Evolutionary conservation across 2,113 vertebrate species (phyloP).

Genomic region (Copsychus sechellarum): DNA sequence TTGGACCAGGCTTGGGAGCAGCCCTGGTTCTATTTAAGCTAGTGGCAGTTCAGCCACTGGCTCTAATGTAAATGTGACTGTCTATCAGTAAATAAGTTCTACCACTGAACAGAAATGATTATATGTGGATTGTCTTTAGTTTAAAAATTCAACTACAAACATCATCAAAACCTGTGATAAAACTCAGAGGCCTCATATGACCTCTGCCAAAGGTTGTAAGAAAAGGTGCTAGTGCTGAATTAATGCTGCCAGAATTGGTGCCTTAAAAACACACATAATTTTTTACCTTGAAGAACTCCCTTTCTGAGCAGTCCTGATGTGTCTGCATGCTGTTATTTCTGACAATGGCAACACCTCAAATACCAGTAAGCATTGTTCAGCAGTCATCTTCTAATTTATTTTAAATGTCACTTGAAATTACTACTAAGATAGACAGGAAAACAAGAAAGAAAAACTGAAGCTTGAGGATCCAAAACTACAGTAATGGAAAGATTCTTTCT

Average conservation of each 20-base stretch:
- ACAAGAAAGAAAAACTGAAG: neutral
- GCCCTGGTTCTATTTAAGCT: neutral
- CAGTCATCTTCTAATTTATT: neutral
- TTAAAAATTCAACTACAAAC: neutral
- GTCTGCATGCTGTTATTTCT: slow-evolving; percentile 36
- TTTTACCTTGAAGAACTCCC: neutral
- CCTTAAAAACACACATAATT: neutral
- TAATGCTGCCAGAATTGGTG: neutral
- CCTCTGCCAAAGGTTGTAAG: neutral
- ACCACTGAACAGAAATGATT: neutral
- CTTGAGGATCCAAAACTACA: neutral
- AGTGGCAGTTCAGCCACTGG: neutral
- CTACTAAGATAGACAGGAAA: neutral
- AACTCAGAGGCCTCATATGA: neutral
- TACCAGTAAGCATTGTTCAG: slow-evolving; percentile 5
- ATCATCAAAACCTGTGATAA: neutral
- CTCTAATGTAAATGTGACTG: neutral
- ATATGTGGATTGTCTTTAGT: neutral
- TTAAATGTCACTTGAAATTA: slow-evolving; percentile 4
- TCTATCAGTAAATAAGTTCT: neutral
- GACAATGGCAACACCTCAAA: neutral
- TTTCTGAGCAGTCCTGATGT: neutral
- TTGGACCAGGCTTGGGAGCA: neutral
- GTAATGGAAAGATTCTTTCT: neutral
- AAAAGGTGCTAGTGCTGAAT: neutral